Evolutionary conservation across 1,140 invertebrate genomes (phyloP), one percentile per base, ranked within the genome.

Genomic region (Drosophila ficusphila): DNA sequence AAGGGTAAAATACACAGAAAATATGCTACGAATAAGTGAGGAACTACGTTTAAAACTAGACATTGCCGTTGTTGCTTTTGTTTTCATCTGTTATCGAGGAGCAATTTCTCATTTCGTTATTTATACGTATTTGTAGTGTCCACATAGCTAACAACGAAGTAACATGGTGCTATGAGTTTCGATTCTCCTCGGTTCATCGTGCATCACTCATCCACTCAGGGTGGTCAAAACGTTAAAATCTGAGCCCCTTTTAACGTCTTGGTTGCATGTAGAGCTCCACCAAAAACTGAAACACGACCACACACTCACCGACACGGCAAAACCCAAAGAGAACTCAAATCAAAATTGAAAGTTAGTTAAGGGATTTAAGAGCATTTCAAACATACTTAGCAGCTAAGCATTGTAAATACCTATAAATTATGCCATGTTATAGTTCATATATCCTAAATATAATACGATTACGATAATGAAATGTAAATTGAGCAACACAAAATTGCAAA

Each of bases 241-340:
- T 62, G 86, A 90, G 86, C 86, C 86, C 86, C 86, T 82, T 88
- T 90, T 90, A 90, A 90, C 86, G 86, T 90, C 68, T 76, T 82
- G 61, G 41, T 68, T 77, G 51, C 49, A 60, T 36, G 33, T 51
- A 61, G 56, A 33, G 33, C 57, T 41, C 36, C 70, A 54, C 47
- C 72, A 29, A 58, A 19, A 42, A 21, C 9, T 33, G 2, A 12
- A 12, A 42, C 25, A 51, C 18, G 3, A 33, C 16, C 47, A 47
- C 23, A 25, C 54, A 62, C 21, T 36, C 23, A 39, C 18, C 3
- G 16, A n/a, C 38, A 56, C 29, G 14, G 44, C 16, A 60, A 65
- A 9, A 25, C 42, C 18, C 23, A 52, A 39, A 29, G 16, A 38
- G 16, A 67, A 75, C 38, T 65, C 21, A 36, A 76, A 68, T 71